phyloP scores from a whole-genome alignment of 2,113 vertebrate genomes.

The Gallinago undulata region DNA sequence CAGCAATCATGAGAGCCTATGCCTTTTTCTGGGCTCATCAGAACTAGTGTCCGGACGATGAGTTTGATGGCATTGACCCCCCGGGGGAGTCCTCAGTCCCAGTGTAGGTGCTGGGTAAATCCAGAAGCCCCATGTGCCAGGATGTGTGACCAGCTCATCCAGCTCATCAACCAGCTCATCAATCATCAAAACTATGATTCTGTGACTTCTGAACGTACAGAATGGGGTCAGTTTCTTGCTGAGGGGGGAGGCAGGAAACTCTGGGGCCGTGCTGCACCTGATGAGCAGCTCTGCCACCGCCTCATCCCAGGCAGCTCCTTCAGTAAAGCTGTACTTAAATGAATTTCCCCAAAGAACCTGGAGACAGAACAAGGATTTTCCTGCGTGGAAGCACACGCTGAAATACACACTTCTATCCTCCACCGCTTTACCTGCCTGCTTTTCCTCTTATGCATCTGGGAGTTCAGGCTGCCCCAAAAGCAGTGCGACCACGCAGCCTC shows the following conservation, averaged over 20 bases:
- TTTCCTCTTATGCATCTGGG: neutral
- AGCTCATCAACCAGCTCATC: too few species aligned
- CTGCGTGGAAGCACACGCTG: neutral
- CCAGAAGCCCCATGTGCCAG: neutral
- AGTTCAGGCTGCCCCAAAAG: neutral
- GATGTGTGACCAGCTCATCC: too few species aligned
- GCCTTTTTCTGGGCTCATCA: neutral
- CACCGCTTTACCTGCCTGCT: neutral
- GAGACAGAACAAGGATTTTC: neutral
- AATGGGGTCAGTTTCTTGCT: neutral
- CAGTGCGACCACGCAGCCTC: too few species aligned
- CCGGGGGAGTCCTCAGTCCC: neutral
- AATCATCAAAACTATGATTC: neutral
- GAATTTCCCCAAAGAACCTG: neutral
- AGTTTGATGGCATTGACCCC: neutral
- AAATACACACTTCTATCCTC: neutral
- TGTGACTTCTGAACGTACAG: neutral
- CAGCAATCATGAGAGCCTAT: neutral
- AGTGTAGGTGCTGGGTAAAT: neutral
- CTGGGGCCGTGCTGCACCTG: neutral
- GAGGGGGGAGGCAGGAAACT: neutral
- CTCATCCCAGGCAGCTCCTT: neutral
- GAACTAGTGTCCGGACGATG: neutral
- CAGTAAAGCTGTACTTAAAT: neutral
- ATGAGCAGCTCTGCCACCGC: neutral